These are phyloP conservation scores for Microcebus lehilahytsara DNA, from an alignment of 2,113 vertebrate genomes.

Conservation along the genomic window DNA sequence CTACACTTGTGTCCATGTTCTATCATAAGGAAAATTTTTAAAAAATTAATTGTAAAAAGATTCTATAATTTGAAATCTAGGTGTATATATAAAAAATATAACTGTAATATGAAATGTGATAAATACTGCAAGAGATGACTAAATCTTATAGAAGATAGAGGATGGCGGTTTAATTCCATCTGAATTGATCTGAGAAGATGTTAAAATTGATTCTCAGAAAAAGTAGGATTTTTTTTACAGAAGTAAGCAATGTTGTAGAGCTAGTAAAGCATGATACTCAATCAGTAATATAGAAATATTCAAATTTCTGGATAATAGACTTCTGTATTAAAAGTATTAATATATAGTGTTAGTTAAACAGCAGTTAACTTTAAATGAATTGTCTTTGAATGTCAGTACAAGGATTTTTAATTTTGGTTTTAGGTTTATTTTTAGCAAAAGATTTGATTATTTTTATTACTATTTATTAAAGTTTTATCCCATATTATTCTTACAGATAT, in stretches of 20 bases:
- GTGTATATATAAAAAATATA: background rate
- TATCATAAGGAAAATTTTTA: background rate
- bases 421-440: background rate
- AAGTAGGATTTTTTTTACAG: background rate
- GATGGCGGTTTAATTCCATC: background rate
- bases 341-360: background rate
- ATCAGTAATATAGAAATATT: background rate
- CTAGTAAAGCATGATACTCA: background rate
- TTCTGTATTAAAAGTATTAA: background rate
- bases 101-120: background rate
- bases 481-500: background rate
- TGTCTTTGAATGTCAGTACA: background rate
- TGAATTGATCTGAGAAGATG: background rate
- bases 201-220: background rate
- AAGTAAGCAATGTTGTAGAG: background rate
- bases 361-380: background rate
- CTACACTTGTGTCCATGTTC: background rate
- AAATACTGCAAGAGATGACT: background rate
- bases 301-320: background rate
- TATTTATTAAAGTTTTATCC: background rate
- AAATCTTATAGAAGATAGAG: background rate
- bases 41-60: background rate
- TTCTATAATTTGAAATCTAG: background rate
- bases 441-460: no score
- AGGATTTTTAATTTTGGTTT: background rate